Conservation (phyloP, 2,888 invertebrate genomes). For the Macrosiphum euphorbiae region DNA sequence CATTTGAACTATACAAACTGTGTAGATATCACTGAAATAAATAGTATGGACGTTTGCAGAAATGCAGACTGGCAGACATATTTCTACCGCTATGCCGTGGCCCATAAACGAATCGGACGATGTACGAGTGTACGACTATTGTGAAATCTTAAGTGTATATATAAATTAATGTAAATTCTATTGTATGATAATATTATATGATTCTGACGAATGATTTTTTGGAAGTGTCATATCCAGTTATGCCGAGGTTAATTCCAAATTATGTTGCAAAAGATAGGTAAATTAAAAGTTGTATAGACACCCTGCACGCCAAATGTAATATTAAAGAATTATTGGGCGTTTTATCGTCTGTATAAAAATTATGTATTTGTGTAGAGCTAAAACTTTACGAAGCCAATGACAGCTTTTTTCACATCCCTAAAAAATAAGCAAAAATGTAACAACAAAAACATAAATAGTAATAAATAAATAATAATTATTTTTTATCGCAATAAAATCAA, state of each 20-base stretch:
- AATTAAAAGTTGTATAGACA: neutral
- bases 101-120: too few species aligned
- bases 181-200: too few species aligned
- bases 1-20: neutral
- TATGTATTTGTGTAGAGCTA: neutral
- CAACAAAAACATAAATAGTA: neutral
- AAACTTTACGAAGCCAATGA: neutral
- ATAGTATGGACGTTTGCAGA: neutral
- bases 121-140: too few species aligned
- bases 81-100: neutral
- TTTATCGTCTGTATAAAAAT: neutral
- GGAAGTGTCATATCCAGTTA: neutral
- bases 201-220: neutral
- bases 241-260: neutral
- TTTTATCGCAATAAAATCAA: neutral
- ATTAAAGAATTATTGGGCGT: neutral
- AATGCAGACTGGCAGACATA: too few species aligned
- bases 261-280: neutral
- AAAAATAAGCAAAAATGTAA: neutral
- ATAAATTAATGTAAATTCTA: too few species aligned
- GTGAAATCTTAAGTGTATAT: too few species aligned
- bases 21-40: neutral
- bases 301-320: neutral
- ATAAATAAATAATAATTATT: neutral
- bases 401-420: neutral